Percentiles rank a stretch among this genome's conserved stretches.
These are phyloP conservation scores for Podargus strigoides DNA, from an alignment of 2,797 vertebrate genomes.

Conservation along the genomic window DNA sequence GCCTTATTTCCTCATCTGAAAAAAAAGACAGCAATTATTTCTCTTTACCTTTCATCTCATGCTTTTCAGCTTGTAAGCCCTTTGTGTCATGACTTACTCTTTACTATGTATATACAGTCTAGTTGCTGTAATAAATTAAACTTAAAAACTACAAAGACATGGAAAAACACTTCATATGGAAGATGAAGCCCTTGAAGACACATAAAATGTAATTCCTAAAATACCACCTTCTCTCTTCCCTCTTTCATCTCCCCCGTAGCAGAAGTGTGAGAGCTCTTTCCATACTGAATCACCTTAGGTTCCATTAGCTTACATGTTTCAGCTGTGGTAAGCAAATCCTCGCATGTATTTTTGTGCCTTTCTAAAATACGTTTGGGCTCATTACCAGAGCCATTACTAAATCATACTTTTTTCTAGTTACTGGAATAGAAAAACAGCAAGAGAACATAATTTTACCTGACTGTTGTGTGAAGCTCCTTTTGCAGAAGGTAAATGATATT, in stretches of 20 bases:
- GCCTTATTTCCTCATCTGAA: not conserved
- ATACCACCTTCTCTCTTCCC: not conserved
- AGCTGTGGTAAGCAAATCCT: not conserved
- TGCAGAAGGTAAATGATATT: not conserved
- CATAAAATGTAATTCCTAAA: not conserved
- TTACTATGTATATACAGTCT: not conserved
- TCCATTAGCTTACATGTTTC: conserved; percentile 21
- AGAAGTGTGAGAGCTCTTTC: not conserved
- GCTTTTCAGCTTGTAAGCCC: not conserved
- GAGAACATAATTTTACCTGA: not conserved
- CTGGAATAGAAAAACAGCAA: not conserved
- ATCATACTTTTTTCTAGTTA: not conserved
- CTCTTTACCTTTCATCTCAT: not conserved
- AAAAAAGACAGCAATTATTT: not conserved
- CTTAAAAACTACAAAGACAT: not conserved
- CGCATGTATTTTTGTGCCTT: not conserved
- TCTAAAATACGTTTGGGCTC: conserved; percentile 22
- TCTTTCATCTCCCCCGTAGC: not conserved
- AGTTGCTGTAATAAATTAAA: not conserved
- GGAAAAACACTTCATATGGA: not conserved
- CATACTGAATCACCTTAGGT: not conserved
- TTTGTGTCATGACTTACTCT: not conserved
- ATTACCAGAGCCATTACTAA: not conserved
- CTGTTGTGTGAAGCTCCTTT: not conserved
- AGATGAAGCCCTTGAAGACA: not conserved